Conservation (phyloP, 2,888 invertebrate genomes). For the Apotomis betuletana region DNA sequence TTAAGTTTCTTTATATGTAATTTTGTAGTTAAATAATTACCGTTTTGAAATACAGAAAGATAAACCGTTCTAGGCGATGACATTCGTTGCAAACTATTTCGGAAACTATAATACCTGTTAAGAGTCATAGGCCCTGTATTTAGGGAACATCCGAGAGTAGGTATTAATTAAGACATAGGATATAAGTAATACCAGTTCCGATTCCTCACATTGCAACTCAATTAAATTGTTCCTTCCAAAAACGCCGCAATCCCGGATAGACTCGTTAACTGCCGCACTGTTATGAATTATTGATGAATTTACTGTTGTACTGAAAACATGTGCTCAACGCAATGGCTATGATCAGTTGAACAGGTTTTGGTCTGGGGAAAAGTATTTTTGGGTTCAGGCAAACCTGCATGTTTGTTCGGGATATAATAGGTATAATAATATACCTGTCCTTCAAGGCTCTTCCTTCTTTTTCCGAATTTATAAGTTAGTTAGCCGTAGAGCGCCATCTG, state of each 20-base stretch:
- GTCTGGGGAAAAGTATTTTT: not conserved
- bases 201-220: not conserved
- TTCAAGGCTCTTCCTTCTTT: too few species aligned
- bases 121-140: not conserved
- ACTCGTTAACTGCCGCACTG: slow-evolving; percentile 9
- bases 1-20: too few species aligned
- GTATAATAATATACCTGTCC: too few species aligned
- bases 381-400: not conserved
- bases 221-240: slow-evolving; percentile 23
- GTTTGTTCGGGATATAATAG: not conserved
- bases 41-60: too few species aligned
- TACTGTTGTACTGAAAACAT: slow-evolving; percentile 18
- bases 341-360: not conserved
- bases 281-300: slow-evolving; percentile 35
- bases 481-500: too few species aligned
- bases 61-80: too few species aligned
- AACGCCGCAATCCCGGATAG: slow-evolving; percentile 20
- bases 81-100: too few species aligned
- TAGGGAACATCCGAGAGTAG: not conserved
- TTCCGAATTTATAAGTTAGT: too few species aligned
- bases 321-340: slow-evolving; percentile 10
- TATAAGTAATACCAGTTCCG: slow-evolving; percentile 10
- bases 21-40: too few species aligned
- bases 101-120: too few species aligned
- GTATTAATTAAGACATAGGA: not conserved